These are phyloP conservation scores for Rhinella marina DNA, from an alignment of 2,797 vertebrate genomes.

Conservation along the genomic window DNA sequence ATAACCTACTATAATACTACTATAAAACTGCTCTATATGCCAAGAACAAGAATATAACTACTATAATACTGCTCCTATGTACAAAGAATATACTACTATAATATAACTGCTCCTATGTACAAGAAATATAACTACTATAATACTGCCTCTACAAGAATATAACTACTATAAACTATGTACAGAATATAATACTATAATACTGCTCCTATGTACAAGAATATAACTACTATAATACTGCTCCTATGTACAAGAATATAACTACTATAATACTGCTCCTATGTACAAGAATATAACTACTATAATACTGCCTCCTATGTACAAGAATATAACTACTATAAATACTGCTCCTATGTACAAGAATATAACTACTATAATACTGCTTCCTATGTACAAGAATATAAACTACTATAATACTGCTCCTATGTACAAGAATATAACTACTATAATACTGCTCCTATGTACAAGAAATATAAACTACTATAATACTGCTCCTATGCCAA, in stretches of 20 bases:
- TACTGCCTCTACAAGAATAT: background rate
- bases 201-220: slow-evolving; percentile 14
- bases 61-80: background rate
- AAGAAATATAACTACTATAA: slow-evolving; percentile 22
- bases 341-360: too few species aligned
- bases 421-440: background rate
- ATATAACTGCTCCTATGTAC: slow-evolving; percentile 13
- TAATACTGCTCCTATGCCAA: background rate
- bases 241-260: slow-evolving; percentile 13
- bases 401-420: slow-evolving; percentile 8
- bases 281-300: slow-evolving; percentile 1
- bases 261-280: slow-evolving; percentile 12
- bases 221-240: slow-evolving; percentile 15
- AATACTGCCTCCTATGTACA: background rate
- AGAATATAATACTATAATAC: slow-evolving; percentile 3
- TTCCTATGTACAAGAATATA: background rate
- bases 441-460: background rate
- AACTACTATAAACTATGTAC: background rate
- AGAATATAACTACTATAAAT: slow-evolving; percentile 5
- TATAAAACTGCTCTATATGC: background rate
- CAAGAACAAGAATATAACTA: slow-evolving; percentile 9
- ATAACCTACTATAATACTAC: background rate
- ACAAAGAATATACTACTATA: slow-evolving; percentile 12
- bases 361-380: too few species aligned
- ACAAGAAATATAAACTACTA: slow-evolving; percentile 12